phyloP scores from a whole-genome alignment of 2,888 invertebrate species.

The Leptopilina syphax region DNA sequence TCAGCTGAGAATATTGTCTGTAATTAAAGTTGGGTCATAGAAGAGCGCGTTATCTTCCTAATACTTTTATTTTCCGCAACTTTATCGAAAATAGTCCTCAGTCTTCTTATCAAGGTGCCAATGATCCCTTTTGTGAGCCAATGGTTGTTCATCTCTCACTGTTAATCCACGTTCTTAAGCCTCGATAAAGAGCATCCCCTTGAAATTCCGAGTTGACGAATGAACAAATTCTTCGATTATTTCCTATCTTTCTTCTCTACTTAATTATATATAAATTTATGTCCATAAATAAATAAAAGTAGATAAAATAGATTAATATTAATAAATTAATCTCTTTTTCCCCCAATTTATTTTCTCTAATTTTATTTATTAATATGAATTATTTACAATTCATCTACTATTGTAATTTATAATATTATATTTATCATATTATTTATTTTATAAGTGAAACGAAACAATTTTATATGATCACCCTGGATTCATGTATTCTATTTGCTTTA shows the following conservation, averaged over 20 bases:
- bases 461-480: no score
- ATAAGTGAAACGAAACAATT: no score
- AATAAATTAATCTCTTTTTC: no score
- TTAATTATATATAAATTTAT: not conserved
- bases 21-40: not conserved
- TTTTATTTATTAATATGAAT: no score
- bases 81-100: conserved; percentile 59
- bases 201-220: conserved; percentile 28
- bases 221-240: conserved; percentile 35
- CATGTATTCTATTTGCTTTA: no score
- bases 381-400: no score
- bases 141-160: conserved; percentile 71
- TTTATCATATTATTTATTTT: no score
- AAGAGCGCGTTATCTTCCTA: conserved; percentile 48
- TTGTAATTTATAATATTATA: no score
- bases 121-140: conserved; percentile 68
- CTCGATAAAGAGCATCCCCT: conserved; percentile 54
- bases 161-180: conserved; percentile 69
- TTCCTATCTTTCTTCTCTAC: not conserved
- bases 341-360: no score
- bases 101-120: conserved; percentile 67
- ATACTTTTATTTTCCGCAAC: conserved; percentile 43
- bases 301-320: no score
- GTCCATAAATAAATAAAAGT: no score
- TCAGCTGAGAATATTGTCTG: not conserved